Base-by-base conservation (phyloP, 2,113 vertebrate genomes). In the Hystrix brachyura region DNA sequence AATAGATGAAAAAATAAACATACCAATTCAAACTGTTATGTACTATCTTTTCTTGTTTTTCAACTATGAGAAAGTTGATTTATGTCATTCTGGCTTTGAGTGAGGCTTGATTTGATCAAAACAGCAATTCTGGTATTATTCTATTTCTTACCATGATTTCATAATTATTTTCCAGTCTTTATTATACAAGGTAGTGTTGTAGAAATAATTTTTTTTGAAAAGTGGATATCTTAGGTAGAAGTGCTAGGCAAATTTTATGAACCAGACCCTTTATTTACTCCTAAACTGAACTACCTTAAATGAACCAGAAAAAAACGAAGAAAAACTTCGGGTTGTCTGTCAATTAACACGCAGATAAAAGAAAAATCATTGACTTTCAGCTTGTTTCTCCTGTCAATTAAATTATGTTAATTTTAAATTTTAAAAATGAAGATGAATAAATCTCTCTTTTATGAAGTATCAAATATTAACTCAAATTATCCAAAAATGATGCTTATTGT, bases 361-460 rank as follows among this genome's bases (percentile, higher is more conserved):
- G 90, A 95, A 98, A 98, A 98, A 96, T 97, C 95, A 97, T 95
- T 98, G 97, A 97, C 64, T 97, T 98, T 98, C 95, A 97, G 64
- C 80, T 98, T 97, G 0, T n/a, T 98, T 94, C 95, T 98, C 8
- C 3, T 97, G 34, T 97, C 96, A 98, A 94, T 96, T 98, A 97
- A 98, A 98, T 98, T 98, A 98, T 96, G 88, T 96, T 94, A 96
- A 97, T 94, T 98, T 98, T 96, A 98, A 98, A 98, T 97, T 97
- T 96, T 74, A 96, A 97, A 98, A 98, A 98, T 98, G 67, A 98
- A 98, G 98, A 98, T 98, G 88, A 98, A 98, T 98, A 48, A 97
- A 98, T 98, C 43, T 97, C 83, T 97, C 72, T 94, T 97, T 98
- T 98, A 91, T 94, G 97, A 98, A 95, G 0, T 1, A 97, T 97